Base-by-base conservation (phyloP, 2,113 vertebrate species). In the Ceuthmochares aereus region DNA sequence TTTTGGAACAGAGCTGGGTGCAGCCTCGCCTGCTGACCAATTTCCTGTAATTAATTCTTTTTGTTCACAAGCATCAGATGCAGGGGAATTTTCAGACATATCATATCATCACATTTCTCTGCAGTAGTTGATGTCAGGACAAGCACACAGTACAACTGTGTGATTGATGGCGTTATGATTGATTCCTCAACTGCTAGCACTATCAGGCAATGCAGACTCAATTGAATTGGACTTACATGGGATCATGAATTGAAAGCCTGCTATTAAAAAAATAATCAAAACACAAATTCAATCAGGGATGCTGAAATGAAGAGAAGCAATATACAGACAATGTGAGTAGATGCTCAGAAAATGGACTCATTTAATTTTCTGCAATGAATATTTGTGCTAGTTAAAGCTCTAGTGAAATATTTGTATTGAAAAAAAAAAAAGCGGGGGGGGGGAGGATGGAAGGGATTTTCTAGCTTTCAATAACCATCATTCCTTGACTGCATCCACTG, bases 251-350 rank as follows among this genome's bases (percentile, higher is more conserved):
- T 80, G 80, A 89, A 97, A 95, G 84, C 52, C 67, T 90, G 26
- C 69, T 90, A 52, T 9, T 49, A 52, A 74, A 87, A 42, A 52
- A 70, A 72, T 2, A 84, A 95, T 74, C 78, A 93, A 93, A 92
- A 27, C 23, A 77, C 29, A 81, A 89, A 94, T 89, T 92, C 83
- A 79, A 64, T 95, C 37, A 84, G 81, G 87, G 87, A 92, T 94
- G 66, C 37, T 94, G 66, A 92, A 92, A 91, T 84, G 68, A 86
- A 87, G 64, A 80, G 54, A 8, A 89, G n/a, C 37, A 64, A 90
- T 89, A 93, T 80, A 60, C 56, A 81, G 56, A 30, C 54, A 74
- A 55, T 0, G 3, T 10, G 43, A 91, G 47, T 64, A 23, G 47
- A 67, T 84, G 79, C 54, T 91, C 81, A 96, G 84, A 78, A 84